Base-by-base conservation (phyloP, 1,140 invertebrate species). In the Parapsyche elsis region DNA sequence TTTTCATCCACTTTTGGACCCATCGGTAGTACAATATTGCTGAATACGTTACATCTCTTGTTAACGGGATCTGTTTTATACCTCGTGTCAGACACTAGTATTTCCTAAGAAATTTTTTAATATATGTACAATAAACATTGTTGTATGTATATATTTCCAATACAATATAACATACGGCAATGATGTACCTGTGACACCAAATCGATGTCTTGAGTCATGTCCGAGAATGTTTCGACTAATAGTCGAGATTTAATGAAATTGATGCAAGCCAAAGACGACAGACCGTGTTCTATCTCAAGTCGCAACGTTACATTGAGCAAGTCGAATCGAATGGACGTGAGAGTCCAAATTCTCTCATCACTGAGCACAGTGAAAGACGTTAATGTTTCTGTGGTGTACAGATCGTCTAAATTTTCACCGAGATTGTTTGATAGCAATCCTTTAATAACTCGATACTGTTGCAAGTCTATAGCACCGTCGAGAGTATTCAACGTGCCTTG, bases 161-260 rank as follows among this genome's bases (percentile, higher is more conserved):
- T 24, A 24, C 59, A 59, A 30, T 57, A 19, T n/a, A 10, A 64
- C 24, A 38, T 38, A 67, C 0, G 61, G 0, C 9, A 71, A 79
- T 64, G 9, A 23, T 10, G n/a, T 79, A 89, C 88, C 86, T 95
- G 94, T 0, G 96, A 98, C 0, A 98, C 95, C 2, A 99, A 88
- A 88, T 98, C 97, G 26, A 98, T 93, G 85, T 98, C 97, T 88
- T 96, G 96, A 9, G 95, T 94, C 10, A 94, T 92, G 88, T 98
- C 95, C 81, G 95, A 97, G 84, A 93, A 94, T 0, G 93, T 93
- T 85, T 97, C 96, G 61, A 97, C 91, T 21, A 94, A 93, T 0
- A 99, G 87, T 26, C 92, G 91, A 0, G 96, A 98, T 85, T 95
- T 95, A 71, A 98, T 95, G 86, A 98, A 98, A 87, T 98, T 96